A percentile compares a stretch with the other conserved stretches of the same genome.
Evolutionary conservation across 2,797 vertebrate species (phyloP).

Genomic region (Cyclopterus lumpus): DNA sequence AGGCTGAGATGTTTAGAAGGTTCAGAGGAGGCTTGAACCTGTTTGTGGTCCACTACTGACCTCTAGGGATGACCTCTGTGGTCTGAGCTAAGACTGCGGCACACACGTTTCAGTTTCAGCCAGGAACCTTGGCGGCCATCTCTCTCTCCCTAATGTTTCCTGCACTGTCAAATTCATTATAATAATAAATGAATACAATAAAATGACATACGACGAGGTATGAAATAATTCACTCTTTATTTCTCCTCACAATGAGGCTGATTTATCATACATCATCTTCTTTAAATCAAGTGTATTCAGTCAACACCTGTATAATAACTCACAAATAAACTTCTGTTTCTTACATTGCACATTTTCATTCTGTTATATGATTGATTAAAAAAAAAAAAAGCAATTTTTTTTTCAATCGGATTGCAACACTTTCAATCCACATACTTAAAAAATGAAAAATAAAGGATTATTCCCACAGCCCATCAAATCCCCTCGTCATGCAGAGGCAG

Average conservation of each 20-base stretch:
- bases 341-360: slow-evolving; percentile 58
- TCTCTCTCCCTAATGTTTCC: no score
- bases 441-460: neutral
- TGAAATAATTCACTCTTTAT: slow-evolving; percentile 61
- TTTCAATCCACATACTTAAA: slow-evolving; percentile 14
- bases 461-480: slow-evolving; percentile 4
- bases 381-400: slow-evolving; percentile 1
- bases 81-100: neutral
- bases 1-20: neutral
- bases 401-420: slow-evolving; percentile 1
- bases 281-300: slow-evolving; percentile 9
- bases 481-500: slow-evolving; percentile 43
- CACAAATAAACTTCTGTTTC: slow-evolving; percentile 41
- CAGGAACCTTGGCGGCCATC: neutral
- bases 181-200: neutral
- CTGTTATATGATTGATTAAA: slow-evolving; percentile 19
- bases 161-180: neutral
- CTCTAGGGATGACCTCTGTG: slow-evolving; percentile 34
- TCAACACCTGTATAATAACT: slow-evolving; percentile 15
- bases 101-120: neutral
- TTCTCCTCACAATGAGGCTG: slow-evolving; percentile 30
- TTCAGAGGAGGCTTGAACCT: neutral
- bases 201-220: slow-evolving; percentile 1
- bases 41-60: slow-evolving; percentile 40
- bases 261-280: slow-evolving; percentile 52